These are phyloP conservation scores for Philopotamus ludificatus DNA, from an alignment of 1,140 invertebrate species.

Conservation along the genomic window DNA sequence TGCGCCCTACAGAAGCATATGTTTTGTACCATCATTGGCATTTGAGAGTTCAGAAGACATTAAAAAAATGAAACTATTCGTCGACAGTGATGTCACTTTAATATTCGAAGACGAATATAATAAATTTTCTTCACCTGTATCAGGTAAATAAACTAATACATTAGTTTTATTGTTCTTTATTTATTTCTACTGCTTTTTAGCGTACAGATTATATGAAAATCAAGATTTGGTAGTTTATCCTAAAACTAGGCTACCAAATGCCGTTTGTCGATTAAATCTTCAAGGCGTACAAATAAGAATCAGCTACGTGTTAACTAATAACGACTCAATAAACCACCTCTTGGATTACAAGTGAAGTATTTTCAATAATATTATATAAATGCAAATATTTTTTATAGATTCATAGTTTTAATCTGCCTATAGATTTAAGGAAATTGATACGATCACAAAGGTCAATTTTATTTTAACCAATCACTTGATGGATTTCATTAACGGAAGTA, in stretches of 20 bases:
- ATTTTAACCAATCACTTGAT: conserved; percentile 52
- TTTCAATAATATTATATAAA: background rate
- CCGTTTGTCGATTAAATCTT: conserved; percentile 50
- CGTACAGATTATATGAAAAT: conserved; percentile 11
- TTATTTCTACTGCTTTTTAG: background rate
- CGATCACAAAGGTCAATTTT: conserved; percentile 60
- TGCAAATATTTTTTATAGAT: background rate
- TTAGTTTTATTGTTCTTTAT: background rate
- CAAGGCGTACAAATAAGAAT: conserved; percentile 13
- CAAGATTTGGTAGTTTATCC: background rate
- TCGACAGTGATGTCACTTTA: conserved; percentile 21
- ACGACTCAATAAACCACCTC: conserved; percentile 55
- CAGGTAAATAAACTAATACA: conserved; percentile 3
- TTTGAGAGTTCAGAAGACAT: conserved; percentile 6
- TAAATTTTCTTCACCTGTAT: background rate
- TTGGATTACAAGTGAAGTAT: conserved; percentile 49
- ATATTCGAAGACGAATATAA: conserved; percentile 4
- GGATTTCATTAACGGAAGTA: conserved; percentile 58
- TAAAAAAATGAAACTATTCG: conserved; percentile 16
- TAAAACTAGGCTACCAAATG: background rate
- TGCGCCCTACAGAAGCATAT: conserved; percentile 23
- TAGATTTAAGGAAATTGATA: conserved; percentile 57
- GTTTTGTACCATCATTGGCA: background rate
- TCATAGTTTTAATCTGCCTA: background rate
- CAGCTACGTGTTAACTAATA: conserved; percentile 50